phyloP scores from a whole-genome alignment of 1,140 invertebrate genomes.

The Drosophila mojavensis region DNA sequence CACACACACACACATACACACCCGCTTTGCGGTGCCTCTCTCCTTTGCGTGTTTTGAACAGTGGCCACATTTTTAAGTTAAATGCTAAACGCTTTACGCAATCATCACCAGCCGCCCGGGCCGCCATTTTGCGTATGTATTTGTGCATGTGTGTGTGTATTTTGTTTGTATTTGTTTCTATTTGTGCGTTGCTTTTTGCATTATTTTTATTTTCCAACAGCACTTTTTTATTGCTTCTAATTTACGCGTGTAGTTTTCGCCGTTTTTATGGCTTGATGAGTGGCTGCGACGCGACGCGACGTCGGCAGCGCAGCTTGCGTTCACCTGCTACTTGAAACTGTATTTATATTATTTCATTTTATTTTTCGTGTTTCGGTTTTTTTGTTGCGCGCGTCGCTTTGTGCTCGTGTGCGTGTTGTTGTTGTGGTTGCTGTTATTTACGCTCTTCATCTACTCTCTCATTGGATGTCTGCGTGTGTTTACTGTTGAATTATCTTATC shows the following conservation, averaged over 20 bases:
- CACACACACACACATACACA: background rate
- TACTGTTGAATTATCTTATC: conserved; percentile 71
- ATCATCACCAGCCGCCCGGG: conserved; percentile 45
- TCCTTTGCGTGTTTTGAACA: background rate
- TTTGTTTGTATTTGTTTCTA: background rate
- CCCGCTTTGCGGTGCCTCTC: background rate
- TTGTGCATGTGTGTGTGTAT: background rate
- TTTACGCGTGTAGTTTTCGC: conserved; percentile 64
- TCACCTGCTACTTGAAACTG: conserved; percentile 38
- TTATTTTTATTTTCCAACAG: conserved; percentile 13
- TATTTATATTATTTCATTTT: background rate
- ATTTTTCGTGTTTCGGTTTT: background rate
- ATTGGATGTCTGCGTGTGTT: conserved; percentile 9
- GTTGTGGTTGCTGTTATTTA: background rate
- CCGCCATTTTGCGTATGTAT: conserved; percentile 31
- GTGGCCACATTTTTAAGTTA: conserved; percentile 35
- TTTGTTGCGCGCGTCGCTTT: conserved; percentile 20
- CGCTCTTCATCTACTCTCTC: background rate
- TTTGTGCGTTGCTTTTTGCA: conserved; percentile 1
- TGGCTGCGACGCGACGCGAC: conserved; percentile 23
- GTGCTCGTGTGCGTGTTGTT: background rate
- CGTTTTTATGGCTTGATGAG: conserved; percentile 54
- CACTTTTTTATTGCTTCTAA: conserved; percentile 53
- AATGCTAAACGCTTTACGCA: conserved; percentile 57
- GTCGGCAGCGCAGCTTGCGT: conserved; percentile 21